phyloP scores from a whole-genome alignment of 2,888 invertebrate genomes.

The Ennomos erosarius region DNA sequence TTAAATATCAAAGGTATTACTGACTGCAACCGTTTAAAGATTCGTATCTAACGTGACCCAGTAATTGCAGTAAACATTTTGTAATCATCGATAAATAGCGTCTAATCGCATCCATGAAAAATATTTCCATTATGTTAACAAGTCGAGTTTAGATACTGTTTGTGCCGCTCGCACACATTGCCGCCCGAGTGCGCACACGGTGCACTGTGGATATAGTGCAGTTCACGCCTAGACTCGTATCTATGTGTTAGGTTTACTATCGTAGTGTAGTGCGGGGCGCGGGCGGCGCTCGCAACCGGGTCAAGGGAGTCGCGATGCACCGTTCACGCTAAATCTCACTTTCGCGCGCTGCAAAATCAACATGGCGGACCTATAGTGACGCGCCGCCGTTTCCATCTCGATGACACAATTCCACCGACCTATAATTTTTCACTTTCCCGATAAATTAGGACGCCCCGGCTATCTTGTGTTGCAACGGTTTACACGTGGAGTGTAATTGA shows the following conservation, averaged over 20 bases:
- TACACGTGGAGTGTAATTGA: conserved; percentile 74
- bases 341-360: conserved; percentile 81
- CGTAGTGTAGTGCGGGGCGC: conserved; percentile 67
- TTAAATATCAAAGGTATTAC: conserved; percentile 38
- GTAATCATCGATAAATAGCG: conserved; percentile 43
- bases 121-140: conserved; percentile 55
- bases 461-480: conserved; percentile 63
- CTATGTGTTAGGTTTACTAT: conserved; percentile 70
- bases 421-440: conserved; percentile 37
- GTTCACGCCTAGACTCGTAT: conserved; percentile 60
- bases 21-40: conserved; percentile 39
- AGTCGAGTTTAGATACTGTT: conserved; percentile 28
- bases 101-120: conserved; percentile 58
- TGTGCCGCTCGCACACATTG: conserved; percentile 22
- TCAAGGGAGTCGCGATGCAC: conserved; percentile 84
- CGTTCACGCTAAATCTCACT: conserved; percentile 84
- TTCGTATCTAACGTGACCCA: conserved; percentile 43
- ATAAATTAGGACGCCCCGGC: conserved; percentile 42
- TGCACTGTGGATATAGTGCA: conserved; percentile 39
- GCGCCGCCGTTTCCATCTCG: conserved; percentile 69
- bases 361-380: conserved; percentile 73
- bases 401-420: conserved; percentile 59
- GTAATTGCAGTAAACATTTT: conserved; percentile 44
- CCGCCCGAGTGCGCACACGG: conserved; percentile 3
- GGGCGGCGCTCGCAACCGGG: conserved; percentile 66